A percentile compares a stretch with the other conserved stretches of the same genome.
Conservation (phyloP, 1,140 invertebrate species). For the Dendroctonus valens region DNA sequence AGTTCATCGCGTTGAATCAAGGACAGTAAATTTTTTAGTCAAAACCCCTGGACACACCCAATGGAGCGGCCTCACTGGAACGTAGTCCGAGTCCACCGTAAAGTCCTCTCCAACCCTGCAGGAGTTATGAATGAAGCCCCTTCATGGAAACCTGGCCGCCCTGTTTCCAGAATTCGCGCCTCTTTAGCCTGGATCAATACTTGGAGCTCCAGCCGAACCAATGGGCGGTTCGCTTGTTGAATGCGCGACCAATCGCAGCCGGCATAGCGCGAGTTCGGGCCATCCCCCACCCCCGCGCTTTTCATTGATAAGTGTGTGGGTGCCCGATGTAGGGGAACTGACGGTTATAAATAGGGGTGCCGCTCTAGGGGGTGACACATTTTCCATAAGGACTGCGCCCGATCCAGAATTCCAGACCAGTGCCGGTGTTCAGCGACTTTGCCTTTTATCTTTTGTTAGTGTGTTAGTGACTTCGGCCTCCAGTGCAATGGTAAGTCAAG, state of each 20-base stretch:
- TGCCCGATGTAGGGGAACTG: slow-evolving; percentile 48
- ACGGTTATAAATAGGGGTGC: slow-evolving; percentile 56
- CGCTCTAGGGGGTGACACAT: slow-evolving; percentile 35
- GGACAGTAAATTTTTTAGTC: no score
- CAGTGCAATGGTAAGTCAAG: no score
- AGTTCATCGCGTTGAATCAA: no score
- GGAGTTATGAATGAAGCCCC: slow-evolving; percentile 31
- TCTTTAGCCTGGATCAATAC: slow-evolving; percentile 37
- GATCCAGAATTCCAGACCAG: not conserved
- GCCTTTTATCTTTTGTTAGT: no score
- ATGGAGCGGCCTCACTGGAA: slow-evolving; percentile 15
- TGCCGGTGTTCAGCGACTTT: not conserved
- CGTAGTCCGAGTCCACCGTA: slow-evolving; percentile 14
- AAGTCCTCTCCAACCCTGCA: slow-evolving; percentile 6
- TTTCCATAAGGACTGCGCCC: slow-evolving; percentile 23
- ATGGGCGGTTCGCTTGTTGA: slow-evolving; percentile 39
- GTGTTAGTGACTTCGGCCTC: no score
- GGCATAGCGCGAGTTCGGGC: slow-evolving; percentile 30
- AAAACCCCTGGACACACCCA: slow-evolving; percentile 10
- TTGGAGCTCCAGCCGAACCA: slow-evolving; percentile 30
- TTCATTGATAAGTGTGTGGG: slow-evolving; percentile 65
- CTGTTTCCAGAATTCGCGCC: slow-evolving; percentile 24
- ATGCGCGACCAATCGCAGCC: slow-evolving; percentile 39
- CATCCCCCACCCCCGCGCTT: slow-evolving; percentile 38
- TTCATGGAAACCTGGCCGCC: slow-evolving; percentile 10